These are phyloP conservation scores for Diplodus puntazzo DNA, from an alignment of 2,797 vertebrate species.

Conservation along the genomic window DNA sequence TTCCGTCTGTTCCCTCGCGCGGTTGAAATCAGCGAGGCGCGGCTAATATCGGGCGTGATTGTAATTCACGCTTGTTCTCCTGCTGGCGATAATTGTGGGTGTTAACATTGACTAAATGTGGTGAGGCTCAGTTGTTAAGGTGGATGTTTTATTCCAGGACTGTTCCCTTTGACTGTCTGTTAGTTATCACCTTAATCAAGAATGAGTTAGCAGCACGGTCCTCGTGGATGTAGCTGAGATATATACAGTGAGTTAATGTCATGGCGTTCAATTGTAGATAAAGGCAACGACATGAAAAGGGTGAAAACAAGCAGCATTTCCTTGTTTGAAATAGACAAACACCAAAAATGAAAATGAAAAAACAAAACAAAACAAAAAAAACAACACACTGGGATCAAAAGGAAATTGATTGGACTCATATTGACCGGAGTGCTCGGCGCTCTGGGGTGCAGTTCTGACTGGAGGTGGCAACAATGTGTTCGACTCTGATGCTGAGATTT, in stretches of 20 bases:
- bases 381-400: slow-evolving; percentile 16
- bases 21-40: slow-evolving; percentile 46
- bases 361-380: too few relatives aligned
- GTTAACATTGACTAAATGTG: slow-evolving; percentile 54
- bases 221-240: slow-evolving; percentile 4
- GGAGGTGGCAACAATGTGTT: not conserved
- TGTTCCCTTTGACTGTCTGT: slow-evolving; percentile 22
- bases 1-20: slow-evolving; percentile 46
- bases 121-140: slow-evolving; percentile 46
- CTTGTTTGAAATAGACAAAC: too few relatives aligned
- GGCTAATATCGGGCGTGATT: slow-evolving; percentile 47
- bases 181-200: slow-evolving; percentile 32
- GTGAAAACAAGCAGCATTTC: not conserved
- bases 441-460: not conserved
- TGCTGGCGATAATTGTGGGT: slow-evolving; percentile 39
- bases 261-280: slow-evolving; percentile 28
- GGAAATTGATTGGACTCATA: slow-evolving; percentile 24
- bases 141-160: slow-evolving; percentile 26
- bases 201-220: slow-evolving; percentile 32
- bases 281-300: not conserved
- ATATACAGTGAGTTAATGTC: not conserved
- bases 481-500: not conserved
- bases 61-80: slow-evolving; percentile 55
- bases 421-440: slow-evolving; percentile 12
- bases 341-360: too few relatives aligned